phyloP scores from a whole-genome alignment of 2,797 vertebrate species.

The Eptatretus atami region DNA sequence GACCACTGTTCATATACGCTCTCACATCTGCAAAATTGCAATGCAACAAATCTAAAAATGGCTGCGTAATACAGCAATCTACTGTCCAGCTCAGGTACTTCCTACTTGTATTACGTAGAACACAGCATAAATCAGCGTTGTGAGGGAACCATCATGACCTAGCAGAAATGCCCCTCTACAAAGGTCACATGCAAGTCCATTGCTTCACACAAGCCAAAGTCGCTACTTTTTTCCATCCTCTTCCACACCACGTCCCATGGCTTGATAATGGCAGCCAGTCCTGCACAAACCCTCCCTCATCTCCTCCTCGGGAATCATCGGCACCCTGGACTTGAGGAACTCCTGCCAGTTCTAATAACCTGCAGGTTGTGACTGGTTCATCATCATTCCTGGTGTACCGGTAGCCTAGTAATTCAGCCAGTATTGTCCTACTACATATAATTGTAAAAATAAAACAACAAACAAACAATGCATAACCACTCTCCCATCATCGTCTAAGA shows the following conservation, averaged over 20 bases:
- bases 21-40: slow-evolving; percentile 34
- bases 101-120: too few relatives aligned
- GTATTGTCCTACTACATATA: too few relatives aligned
- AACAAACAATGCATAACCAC: too few relatives aligned
- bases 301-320: slow-evolving; percentile 83
- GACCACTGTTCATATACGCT: slow-evolving; percentile 94
- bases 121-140: too few relatives aligned
- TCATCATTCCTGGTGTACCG: too few relatives aligned
- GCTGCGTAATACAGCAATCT: too few relatives aligned
- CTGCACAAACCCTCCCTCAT: slow-evolving; percentile 59
- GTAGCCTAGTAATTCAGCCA: too few relatives aligned
- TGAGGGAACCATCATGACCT: too few relatives aligned
- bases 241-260: slow-evolving; percentile 63
- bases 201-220: slow-evolving; percentile 1
- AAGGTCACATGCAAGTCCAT: slow-evolving; percentile 22
- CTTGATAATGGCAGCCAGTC: slow-evolving; percentile 92
- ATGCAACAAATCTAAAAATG: slow-evolving; percentile 1
- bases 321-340: slow-evolving; percentile 67
- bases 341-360: slow-evolving; percentile 65
- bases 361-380: slow-evolving; percentile 11
- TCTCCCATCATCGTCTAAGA: too few relatives aligned
- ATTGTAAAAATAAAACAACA: too few relatives aligned
- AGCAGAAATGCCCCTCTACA: too few relatives aligned
- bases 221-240: slow-evolving; percentile 84
- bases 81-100: too few relatives aligned